Evolutionary conservation across 2,797 vertebrate genomes (phyloP).

Genomic region (Sciurus vulgaris): DNA sequence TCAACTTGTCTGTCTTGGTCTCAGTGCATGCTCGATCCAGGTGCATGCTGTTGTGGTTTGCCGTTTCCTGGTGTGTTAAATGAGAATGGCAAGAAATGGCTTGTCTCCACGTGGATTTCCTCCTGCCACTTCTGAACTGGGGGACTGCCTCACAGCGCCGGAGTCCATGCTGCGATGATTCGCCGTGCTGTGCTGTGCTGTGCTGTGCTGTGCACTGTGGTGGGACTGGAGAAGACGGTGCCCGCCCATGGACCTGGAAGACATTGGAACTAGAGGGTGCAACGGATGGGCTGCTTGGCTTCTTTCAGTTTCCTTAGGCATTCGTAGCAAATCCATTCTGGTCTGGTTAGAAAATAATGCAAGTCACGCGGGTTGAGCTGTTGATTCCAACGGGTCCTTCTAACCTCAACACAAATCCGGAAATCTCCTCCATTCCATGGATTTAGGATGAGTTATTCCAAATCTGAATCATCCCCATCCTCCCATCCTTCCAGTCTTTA

Average conservation of each 20-base stretch:
- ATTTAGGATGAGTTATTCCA: not conserved
- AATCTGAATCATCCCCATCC: not conserved
- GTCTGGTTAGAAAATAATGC: not conserved
- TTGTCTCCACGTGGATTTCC: not conserved
- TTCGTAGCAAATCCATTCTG: not conserved
- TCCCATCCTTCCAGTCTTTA: not conserved
- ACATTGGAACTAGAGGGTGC: not conserved
- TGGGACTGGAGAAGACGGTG: not conserved
- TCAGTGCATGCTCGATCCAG: slow-evolving; percentile 87
- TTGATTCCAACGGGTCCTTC: not conserved
- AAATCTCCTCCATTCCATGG: not conserved
- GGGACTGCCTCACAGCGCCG: not conserved
- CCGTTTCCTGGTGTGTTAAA: slow-evolving; percentile 71
- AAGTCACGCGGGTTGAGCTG: not conserved
- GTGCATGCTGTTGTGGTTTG: slow-evolving; percentile 86
- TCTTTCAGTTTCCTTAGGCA: not conserved
- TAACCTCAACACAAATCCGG: not conserved
- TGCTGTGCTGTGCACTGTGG: slow-evolving; percentile 30
- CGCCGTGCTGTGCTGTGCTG: not conserved
- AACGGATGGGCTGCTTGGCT: not conserved
- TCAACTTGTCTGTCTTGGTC: slow-evolving; percentile 90
- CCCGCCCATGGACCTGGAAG: not conserved
- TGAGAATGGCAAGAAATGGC: slow-evolving; percentile 27
- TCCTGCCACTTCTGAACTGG: not conserved
- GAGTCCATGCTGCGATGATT: not conserved